phyloP scores from a whole-genome alignment of 2,113 vertebrate species.

The Cynopterus brachyotis region DNA sequence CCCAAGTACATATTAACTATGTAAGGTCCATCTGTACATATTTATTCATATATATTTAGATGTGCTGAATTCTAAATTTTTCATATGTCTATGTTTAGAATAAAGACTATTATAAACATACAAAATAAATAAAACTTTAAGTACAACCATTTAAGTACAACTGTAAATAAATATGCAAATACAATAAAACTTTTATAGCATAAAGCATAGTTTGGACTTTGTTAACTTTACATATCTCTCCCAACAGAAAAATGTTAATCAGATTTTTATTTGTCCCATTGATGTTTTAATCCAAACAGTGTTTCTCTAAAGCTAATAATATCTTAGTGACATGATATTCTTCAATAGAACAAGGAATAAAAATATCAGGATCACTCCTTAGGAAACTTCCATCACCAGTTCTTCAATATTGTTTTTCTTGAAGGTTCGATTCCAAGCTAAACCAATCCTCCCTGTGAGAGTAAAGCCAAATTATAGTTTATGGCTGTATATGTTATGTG shows the following conservation, averaged over 20 bases:
- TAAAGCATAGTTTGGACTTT: neutral
- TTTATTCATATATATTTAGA: neutral
- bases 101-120: neutral
- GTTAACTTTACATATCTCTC: neutral
- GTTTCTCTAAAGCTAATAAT: neutral
- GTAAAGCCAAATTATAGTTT: neutral
- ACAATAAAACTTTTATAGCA: slow-evolving; percentile 4
- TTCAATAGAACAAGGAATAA: slow-evolving; percentile 5
- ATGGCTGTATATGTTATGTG: neutral
- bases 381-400: neutral
- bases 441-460: neutral
- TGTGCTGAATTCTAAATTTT: neutral
- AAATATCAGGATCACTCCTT: slow-evolving; percentile 27
- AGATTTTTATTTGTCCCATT: slow-evolving; percentile 17
- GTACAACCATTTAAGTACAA: neutral
- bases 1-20: neutral
- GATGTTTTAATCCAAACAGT: neutral
- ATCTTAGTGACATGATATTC: neutral
- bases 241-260: slow-evolving; percentile 13
- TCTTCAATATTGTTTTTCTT: neutral
- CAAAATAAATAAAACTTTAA: slow-evolving; percentile 26
- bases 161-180: slow-evolving; percentile 25
- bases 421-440: slow-evolving; percentile 1
- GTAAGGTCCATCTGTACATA: neutral
- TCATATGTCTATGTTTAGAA: neutral